Base-by-base conservation (phyloP, 1,140 invertebrate species). In the Capitella teleta region DNA sequence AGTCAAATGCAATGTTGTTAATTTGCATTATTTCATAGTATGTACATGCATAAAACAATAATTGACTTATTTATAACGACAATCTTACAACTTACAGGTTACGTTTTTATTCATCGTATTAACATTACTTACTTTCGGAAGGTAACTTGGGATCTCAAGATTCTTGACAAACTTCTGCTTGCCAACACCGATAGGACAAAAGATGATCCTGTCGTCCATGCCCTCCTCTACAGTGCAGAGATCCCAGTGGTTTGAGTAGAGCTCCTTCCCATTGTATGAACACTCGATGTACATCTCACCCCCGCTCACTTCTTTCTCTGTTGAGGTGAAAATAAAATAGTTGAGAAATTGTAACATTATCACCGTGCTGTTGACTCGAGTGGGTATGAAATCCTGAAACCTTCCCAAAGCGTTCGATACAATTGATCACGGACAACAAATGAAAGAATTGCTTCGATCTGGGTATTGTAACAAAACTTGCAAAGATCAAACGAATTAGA, bases 231-330 rank as follows among this genome's bases (percentile, higher is more conserved):
- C 52, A 10, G 52, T 57, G 45, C 63, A 65, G 8, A 65, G 46
- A 14, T 65, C 60, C 61, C 60, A 65, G 28, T 62, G 52, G 44
- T 63, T 63, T 24, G 54, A 54, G 49, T 62, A 63, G 42, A 65
- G 52, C 18, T 60, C 57, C 42, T 62, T 58, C 3, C 60, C 57
- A 42, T 61, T 60, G 52, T 65, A 65, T 21, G 43, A 53, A 14
- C 60, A 54, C 3, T 57, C 53, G 19, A 63, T 47, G 49, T 48
- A 50, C 37, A 65, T 56, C 37, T 57, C 48, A 4, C 59, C 61
- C 1, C 50, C 58, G 18, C 36, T 49, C 8, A 56, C 43, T 12
- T 54, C 54, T 8, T 56, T 25, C 16, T 57, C 53, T 60, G 34
- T n/a, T n/a, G n/a, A n/a, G n/a, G n/a, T n/a, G n/a, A n/a, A n/a